Conservation (phyloP, 2,888 invertebrate genomes). For the Diplazon laetatorius region DNA sequence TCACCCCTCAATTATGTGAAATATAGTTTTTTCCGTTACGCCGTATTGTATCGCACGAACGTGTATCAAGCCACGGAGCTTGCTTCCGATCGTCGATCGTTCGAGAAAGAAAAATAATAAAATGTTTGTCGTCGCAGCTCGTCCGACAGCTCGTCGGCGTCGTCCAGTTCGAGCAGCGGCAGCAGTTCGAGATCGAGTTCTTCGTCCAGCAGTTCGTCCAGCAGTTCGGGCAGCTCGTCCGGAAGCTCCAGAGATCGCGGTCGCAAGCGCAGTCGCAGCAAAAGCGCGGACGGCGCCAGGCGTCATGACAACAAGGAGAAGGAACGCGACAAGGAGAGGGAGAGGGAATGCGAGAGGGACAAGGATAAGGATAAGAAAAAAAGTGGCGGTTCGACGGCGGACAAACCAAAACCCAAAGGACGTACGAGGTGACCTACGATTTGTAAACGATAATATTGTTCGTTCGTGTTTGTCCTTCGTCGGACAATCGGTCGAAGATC, state of each 20-base stretch:
- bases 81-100: too few species aligned
- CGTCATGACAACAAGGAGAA: slow-evolving; percentile 82
- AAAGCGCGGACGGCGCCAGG: slow-evolving; percentile 79
- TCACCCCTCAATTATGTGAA: too few species aligned
- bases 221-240: slow-evolving; percentile 87
- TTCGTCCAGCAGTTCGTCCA: slow-evolving; percentile 90
- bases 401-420: slow-evolving; percentile 81
- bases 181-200: slow-evolving; percentile 87
- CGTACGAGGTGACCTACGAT: slow-evolving; percentile 79
- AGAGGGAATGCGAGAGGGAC: slow-evolving; percentile 81
- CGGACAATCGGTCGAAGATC: not conserved
- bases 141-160: slow-evolving; percentile 90
- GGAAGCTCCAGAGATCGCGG: slow-evolving; percentile 86
- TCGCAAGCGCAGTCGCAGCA: slow-evolving; percentile 84
- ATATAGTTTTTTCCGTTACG: too few species aligned
- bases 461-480: not conserved
- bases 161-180: slow-evolving; percentile 83
- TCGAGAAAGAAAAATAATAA: not conserved
- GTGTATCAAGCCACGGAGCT: not conserved
- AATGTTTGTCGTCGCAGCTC: slow-evolving; percentile 84
- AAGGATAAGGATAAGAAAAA: slow-evolving; percentile 82
- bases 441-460: slow-evolving; percentile 5
- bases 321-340: slow-evolving; percentile 82
- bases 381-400: slow-evolving; percentile 75
- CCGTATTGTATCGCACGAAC: too few species aligned